Conservation (phyloP, 2,113 vertebrate genomes). For the Gymnobelideus leadbeateri region DNA sequence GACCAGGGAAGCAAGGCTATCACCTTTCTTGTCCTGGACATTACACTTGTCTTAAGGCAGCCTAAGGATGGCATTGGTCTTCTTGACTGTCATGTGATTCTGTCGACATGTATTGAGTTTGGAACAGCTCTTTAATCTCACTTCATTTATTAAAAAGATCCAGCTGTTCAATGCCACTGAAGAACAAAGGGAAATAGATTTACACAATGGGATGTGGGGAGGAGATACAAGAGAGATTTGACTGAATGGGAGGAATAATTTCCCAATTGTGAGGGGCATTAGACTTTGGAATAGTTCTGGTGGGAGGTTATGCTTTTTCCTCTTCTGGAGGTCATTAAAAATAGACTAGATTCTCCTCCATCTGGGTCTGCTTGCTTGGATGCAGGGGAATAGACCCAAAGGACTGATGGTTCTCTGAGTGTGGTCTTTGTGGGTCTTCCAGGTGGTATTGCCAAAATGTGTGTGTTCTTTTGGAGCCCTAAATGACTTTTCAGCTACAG, state of each 20-base stretch:
- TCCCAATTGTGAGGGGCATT: background rate
- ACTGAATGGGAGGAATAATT: background rate
- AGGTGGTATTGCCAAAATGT: constrained; percentile 1
- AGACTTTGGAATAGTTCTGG: background rate
- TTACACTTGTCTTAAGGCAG: background rate
- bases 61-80: background rate
- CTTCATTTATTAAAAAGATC: background rate
- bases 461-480: background rate
- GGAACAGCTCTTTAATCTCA: background rate
- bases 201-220: background rate
- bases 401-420: background rate
- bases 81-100: background rate
- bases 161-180: background rate
- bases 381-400: background rate
- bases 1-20: background rate
- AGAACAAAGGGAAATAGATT: background rate
- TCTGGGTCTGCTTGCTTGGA: background rate
- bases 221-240: background rate
- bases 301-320: background rate
- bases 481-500: background rate
- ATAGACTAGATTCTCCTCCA: background rate
- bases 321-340: background rate
- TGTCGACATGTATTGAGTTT: background rate
- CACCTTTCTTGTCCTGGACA: background rate
- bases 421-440: background rate